A percentile compares a stretch with the other conserved stretches of the same genome.
Conservation (phyloP, 2,797 vertebrate genomes). For the Cacajao melanocephalus region DNA sequence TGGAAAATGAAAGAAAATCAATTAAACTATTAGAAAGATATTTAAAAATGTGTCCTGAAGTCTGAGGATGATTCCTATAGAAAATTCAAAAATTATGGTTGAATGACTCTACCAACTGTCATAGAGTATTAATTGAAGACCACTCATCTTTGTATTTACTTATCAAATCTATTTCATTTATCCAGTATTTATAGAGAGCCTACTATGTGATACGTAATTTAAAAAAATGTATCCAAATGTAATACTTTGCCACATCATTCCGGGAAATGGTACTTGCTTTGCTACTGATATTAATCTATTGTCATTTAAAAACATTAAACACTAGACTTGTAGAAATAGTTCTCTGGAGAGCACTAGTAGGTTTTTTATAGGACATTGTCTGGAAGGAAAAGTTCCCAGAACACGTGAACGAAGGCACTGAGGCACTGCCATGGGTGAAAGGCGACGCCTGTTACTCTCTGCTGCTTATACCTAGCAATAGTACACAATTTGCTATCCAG, state of each 20-base stretch:
- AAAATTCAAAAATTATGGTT: not conserved
- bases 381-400: not conserved
- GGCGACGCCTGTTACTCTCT: not conserved
- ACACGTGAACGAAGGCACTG: not conserved
- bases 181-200: not conserved
- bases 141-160: not conserved
- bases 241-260: not conserved
- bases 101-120: too few relatives aligned
- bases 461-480: not conserved
- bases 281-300: slow-evolving; percentile 15
- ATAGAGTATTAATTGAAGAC: too few relatives aligned
- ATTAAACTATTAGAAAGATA: not conserved
- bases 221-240: not conserved
- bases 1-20: not conserved
- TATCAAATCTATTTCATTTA: not conserved
- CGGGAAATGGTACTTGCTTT: not conserved
- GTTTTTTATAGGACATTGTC: not conserved
- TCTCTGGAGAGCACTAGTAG: slow-evolving; percentile 54
- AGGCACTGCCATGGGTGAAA: not conserved
- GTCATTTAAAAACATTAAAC: slow-evolving; percentile 52
- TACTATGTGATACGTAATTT: not conserved
- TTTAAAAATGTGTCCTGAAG: not conserved
- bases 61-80: not conserved
- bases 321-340: slow-evolving; percentile 29
- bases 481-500: not conserved